Evolutionary conservation across 2,888 invertebrate genomes (phyloP).

Genomic region (Diaphora mendica): DNA sequence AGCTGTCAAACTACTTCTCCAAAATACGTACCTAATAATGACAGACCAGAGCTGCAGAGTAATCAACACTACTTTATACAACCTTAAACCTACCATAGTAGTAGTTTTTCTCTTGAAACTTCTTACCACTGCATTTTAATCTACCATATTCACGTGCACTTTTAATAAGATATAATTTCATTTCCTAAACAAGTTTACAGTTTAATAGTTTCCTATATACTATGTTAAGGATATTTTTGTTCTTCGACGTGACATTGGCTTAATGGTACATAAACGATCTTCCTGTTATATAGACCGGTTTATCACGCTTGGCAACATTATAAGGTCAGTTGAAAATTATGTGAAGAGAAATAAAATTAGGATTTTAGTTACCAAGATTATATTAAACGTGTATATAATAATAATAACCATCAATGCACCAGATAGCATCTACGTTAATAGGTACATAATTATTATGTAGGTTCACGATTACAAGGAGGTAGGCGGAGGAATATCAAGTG

Average conservation of each 20-base stretch:
- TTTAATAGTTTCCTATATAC: constrained; percentile 36
- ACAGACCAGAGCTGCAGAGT: neutral
- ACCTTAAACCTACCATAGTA: neutral
- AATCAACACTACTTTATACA: neutral
- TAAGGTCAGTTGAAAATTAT: constrained; percentile 9
- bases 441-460: too few relatives aligned
- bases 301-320: constrained; percentile 23
- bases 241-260: constrained; percentile 44
- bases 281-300: constrained; percentile 45
- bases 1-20: neutral
- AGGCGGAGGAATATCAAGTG: too few relatives aligned
- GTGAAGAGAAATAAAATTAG: neutral
- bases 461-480: too few relatives aligned
- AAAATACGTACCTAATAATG: too few relatives aligned
- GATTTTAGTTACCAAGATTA: neutral
- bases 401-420: neutral
- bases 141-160: too few relatives aligned
- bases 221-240: constrained; percentile 40
- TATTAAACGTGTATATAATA: neutral
- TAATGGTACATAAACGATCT: constrained; percentile 45
- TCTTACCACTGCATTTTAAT: neutral
- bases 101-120: neutral
- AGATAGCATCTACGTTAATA: neutral
- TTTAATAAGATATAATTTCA: neutral
- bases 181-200: constrained; percentile 21